These are phyloP conservation scores for Pelobates fuscus DNA, from an alignment of 2,113 vertebrate genomes.

Conservation along the genomic window DNA sequence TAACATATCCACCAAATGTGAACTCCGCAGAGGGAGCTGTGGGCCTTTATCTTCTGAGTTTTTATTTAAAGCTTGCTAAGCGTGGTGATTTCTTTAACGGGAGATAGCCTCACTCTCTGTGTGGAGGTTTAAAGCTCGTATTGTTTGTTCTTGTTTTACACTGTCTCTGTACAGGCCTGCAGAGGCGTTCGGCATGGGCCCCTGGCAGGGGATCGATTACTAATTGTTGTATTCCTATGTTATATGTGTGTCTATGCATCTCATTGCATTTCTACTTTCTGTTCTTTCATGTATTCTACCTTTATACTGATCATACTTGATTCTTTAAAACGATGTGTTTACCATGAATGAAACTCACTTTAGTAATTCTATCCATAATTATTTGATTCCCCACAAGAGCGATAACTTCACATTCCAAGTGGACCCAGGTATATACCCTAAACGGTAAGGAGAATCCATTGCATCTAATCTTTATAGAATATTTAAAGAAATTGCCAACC, in stretches of 20 bases:
- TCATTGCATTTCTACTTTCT: not conserved
- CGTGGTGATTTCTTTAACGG: conserved; percentile 11
- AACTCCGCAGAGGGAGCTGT: not conserved
- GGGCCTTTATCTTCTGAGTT: conserved; percentile 1
- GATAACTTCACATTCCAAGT: too few species aligned
- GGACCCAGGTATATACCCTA: too few species aligned
- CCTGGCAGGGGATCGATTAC: not conserved
- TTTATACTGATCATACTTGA: not conserved
- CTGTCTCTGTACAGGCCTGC: too few species aligned
- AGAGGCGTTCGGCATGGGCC: not conserved
- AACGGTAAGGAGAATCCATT: too few species aligned
- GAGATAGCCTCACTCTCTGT: not conserved
- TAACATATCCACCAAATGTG: conserved; percentile 1
- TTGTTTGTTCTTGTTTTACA: not conserved
- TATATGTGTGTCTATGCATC: conserved; percentile 5
- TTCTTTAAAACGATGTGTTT: not conserved
- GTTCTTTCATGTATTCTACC: not conserved
- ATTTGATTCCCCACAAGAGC: too few species aligned
- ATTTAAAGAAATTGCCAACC: too few species aligned
- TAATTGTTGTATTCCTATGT: not conserved
- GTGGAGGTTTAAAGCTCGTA: not conserved
- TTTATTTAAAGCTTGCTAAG: conserved; percentile 11
- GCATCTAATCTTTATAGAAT: too few species aligned
- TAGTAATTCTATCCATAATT: too few species aligned
- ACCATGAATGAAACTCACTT: too few species aligned